Base-by-base conservation (phyloP, 1,140 invertebrate species). In the Drosophila lini region DNA sequence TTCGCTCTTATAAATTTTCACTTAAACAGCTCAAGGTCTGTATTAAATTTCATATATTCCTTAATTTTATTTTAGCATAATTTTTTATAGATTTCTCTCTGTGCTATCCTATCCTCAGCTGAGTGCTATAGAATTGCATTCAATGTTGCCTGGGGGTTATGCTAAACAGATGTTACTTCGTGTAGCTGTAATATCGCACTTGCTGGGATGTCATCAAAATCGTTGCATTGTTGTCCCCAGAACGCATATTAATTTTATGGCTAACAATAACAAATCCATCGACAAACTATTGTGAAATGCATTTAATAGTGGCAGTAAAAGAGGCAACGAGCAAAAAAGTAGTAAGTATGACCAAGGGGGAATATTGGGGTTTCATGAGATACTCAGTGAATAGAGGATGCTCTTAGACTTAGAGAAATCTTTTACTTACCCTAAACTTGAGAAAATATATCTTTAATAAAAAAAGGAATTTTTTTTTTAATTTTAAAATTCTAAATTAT, bases 201-300 rank as follows among this genome's bases (percentile, higher is more conserved):
- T 71, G 75, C 60, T 45, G 74, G 38, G 53, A 65, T 80, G 83
- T 80, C 83, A 88, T 83, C 83, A 77, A 63, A 74, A 71, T 65
- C 67, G 48, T 78, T 71, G 63, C 67, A 80, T 65, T 88, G 70
- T 88, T 69, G 80, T 65, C 65, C 74, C 82, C 75, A 73, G 65
- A 67, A 80, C 57, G 71, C 77, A 89, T 89, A 84, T 89, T 80
- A 89, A 80, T 80, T 83, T 88, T 88, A 80, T 83, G 77, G 84
- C 80, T 74, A 81, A 88, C 84, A 83, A 89, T 88, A 83, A 81
- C 80, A 83, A 74, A 86, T 88, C 76, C 77, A 88, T 88, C 79
- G 83, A 80, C 83, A 82, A 57, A 77, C 76, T 74, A 86, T 81
- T 86, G 79, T 81, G 67, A 67, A 80, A 81, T 59, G 82, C 75